A percentile compares a stretch with the other conserved stretches of the same genome.
Conservation (phyloP, 2,888 invertebrate genomes). For the Andrena camellia region DNA sequence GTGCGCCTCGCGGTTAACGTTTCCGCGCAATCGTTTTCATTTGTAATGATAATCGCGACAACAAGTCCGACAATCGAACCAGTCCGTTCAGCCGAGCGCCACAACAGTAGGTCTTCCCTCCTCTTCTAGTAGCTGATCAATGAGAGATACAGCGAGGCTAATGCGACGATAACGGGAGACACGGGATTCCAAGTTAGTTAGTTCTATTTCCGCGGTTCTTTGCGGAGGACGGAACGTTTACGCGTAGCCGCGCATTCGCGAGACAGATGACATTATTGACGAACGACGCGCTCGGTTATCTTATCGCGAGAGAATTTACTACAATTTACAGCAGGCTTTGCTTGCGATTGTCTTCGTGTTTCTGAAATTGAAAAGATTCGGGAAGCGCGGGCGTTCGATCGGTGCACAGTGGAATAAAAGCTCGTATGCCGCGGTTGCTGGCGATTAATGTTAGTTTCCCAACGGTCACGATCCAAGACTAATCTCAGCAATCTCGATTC, state of each 20-base stretch:
- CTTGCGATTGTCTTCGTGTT: background rate
- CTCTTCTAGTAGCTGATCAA: background rate
- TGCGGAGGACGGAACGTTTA: background rate
- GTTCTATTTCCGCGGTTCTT: background rate
- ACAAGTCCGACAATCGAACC: background rate
- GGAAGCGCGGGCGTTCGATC: background rate
- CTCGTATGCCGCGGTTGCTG: no score
- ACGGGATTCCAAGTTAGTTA: background rate
- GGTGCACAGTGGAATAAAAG: no score
- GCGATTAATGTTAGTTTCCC: background rate
- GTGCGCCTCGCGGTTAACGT: background rate
- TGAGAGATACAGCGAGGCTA: background rate
- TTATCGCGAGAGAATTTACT: background rate
- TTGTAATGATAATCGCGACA: conserved; percentile 58
- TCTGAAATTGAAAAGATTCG: background rate
- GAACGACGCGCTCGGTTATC: conserved; percentile 9
- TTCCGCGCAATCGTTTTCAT: conserved; percentile 12
- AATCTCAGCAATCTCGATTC: background rate
- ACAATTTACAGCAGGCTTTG: background rate
- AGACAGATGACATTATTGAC: background rate
- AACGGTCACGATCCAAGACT: background rate
- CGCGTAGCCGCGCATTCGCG: background rate
- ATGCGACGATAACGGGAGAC: background rate
- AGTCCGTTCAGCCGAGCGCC: background rate
- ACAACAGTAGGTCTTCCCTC: background rate